Conservation (phyloP, 2,797 vertebrate species). For the Buphagus erythrorhynchus region DNA sequence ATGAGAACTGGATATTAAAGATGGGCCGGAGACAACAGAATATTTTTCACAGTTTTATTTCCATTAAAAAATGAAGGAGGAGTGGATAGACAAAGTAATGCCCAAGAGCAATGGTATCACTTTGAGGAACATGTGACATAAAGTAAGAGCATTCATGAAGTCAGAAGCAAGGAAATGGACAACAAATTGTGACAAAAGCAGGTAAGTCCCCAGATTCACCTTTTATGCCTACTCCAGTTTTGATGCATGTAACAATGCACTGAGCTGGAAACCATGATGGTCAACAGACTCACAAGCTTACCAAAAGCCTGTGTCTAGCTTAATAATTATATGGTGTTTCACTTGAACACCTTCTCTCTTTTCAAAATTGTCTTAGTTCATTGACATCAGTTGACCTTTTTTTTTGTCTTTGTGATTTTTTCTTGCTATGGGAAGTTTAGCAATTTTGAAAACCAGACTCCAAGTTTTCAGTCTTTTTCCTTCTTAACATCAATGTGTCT, state of each 20-base stretch:
- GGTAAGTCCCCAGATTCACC: background rate
- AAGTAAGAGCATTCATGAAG: background rate
- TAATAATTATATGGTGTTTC: background rate
- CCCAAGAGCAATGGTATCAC: background rate
- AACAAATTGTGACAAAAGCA: background rate
- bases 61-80: background rate
- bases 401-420: background rate
- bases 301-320: background rate
- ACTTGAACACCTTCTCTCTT: background rate
- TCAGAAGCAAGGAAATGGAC: background rate
- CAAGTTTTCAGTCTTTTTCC: background rate
- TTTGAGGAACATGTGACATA: background rate
- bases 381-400: fast-evolving
- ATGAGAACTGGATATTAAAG: background rate
- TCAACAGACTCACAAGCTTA: background rate
- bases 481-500: background rate
- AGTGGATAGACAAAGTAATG: background rate
- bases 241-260: background rate
- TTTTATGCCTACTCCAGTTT: background rate
- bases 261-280: background rate
- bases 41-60: background rate
- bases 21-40: background rate
- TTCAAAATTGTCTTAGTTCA: background rate
- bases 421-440: background rate
- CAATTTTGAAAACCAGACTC: background rate